Evolutionary conservation across 2,113 vertebrate species (phyloP).

Genomic region (Pithys albifrons): DNA sequence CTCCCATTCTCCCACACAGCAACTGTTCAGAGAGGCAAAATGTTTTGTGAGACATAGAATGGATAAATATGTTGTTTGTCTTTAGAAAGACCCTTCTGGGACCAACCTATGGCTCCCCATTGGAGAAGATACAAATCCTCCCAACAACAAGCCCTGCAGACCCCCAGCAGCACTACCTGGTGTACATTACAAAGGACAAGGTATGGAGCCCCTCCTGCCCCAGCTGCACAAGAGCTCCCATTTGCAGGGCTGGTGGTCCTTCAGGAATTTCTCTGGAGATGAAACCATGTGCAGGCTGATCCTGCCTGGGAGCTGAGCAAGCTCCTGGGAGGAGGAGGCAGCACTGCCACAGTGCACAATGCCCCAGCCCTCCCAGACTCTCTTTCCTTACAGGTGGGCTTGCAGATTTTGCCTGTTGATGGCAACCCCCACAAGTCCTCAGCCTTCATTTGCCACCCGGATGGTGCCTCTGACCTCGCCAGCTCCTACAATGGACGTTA

Average conservation of each 20-base stretch:
- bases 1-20: not conserved
- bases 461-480: slow-evolving; percentile 75
- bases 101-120: slow-evolving; percentile 84
- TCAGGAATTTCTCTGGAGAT: not conserved
- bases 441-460: slow-evolving; percentile 85
- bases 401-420: slow-evolving; percentile 91
- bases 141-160: slow-evolving; percentile 48
- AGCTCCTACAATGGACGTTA: slow-evolving; percentile 81
- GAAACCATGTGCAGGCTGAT: not conserved
- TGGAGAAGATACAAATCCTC: slow-evolving; percentile 83
- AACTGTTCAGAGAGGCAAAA: not conserved
- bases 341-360: fast-evolving
- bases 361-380: not conserved
- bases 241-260: not conserved
- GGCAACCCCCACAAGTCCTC: slow-evolving; percentile 91
- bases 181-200: slow-evolving; percentile 88
- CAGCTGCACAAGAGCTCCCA: not conserved
- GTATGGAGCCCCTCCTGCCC: slow-evolving; percentile 49
- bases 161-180: slow-evolving; percentile 76
- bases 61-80: not conserved
- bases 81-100: slow-evolving; percentile 87
- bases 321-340: not conserved
- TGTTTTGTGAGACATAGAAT: not conserved
- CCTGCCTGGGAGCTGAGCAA: not conserved
- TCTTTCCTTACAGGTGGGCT: slow-evolving; percentile 80